Evolutionary conservation across 2,797 vertebrate species (phyloP).

Genomic region (Bothrops alternatus): DNA sequence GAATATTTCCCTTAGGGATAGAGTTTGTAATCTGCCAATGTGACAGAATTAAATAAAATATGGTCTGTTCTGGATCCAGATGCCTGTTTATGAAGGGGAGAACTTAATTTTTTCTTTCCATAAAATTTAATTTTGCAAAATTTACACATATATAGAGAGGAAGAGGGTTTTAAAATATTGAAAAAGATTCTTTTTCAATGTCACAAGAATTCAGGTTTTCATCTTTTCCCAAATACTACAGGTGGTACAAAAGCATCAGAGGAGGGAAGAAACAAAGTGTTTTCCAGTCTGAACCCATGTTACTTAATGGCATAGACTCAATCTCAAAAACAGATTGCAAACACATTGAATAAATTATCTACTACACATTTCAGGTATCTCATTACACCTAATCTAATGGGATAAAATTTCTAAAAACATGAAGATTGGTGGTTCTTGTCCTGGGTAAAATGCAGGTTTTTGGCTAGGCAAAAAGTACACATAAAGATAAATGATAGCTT

Average conservation of each 20-base stretch:
- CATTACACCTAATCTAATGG: not conserved
- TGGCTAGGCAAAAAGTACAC: not conserved
- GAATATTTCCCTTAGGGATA: slow-evolving; percentile 36
- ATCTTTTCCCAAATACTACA: not conserved
- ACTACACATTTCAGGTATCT: not conserved
- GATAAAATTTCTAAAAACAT: not conserved
- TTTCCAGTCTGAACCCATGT: not conserved
- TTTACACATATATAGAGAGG: not conserved
- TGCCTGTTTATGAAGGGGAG: not conserved
- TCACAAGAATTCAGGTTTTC: not conserved
- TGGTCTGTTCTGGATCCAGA: not conserved
- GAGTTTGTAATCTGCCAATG: not conserved
- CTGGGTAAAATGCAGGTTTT: not conserved
- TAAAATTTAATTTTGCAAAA: not conserved
- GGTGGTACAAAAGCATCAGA: not conserved
- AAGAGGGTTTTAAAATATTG: not conserved
- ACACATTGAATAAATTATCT: not conserved
- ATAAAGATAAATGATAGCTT: not conserved
- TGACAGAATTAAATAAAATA: not conserved
- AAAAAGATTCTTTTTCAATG: not conserved
- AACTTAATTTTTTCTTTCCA: not conserved
- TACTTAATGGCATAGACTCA: not conserved
- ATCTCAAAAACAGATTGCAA: not conserved
- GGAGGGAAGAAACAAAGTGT: not conserved
- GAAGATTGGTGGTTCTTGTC: not conserved